A percentile compares a stretch with the other conserved stretches of the same genome.
Evolutionary conservation across 2,888 invertebrate species (phyloP).

Genomic region (Brachynemurus nebulosus): DNA sequence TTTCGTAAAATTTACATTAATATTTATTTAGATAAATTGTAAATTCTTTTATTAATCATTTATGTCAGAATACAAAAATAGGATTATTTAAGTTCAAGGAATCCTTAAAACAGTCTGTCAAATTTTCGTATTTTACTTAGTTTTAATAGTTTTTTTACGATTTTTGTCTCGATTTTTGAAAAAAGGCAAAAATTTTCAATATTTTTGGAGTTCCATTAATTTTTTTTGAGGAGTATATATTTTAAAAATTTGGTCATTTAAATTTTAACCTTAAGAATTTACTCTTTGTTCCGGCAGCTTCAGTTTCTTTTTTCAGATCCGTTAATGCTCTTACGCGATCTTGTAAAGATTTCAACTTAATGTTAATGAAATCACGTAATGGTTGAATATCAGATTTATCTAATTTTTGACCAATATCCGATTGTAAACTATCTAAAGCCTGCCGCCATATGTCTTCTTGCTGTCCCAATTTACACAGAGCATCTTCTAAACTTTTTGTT

Average conservation of each 20-base stretch:
- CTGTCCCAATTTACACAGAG: constrained; percentile 42
- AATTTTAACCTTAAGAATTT: constrained; percentile 42
- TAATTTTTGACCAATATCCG: constrained; percentile 48
- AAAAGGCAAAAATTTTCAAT: too few relatives aligned
- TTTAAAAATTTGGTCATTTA: too few relatives aligned
- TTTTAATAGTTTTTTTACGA: too few relatives aligned
- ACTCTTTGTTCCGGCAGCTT: constrained; percentile 58
- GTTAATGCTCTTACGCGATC: constrained; percentile 46
- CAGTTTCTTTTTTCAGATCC: constrained; percentile 42
- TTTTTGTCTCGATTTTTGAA: too few relatives aligned
- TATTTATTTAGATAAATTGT: too few relatives aligned
- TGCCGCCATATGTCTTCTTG: constrained; percentile 53
- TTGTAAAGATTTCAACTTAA: constrained; percentile 43
- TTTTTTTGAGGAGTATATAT: neutral
- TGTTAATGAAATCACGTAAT: constrained; percentile 48
- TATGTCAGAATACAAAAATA: too few relatives aligned
- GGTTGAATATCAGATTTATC: constrained; percentile 50
- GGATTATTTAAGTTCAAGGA: too few relatives aligned
- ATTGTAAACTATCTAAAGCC: constrained; percentile 50
- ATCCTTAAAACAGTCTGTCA: too few relatives aligned
- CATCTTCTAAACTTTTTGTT: constrained; percentile 47
- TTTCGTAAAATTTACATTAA: too few relatives aligned
- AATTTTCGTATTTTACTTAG: too few relatives aligned
- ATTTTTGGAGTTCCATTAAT: neutral
- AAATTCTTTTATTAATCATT: too few relatives aligned